phyloP scores from a whole-genome alignment of 64 coral and sea anemone genomes.

The Dendrophyllia cribrosa region DNA sequence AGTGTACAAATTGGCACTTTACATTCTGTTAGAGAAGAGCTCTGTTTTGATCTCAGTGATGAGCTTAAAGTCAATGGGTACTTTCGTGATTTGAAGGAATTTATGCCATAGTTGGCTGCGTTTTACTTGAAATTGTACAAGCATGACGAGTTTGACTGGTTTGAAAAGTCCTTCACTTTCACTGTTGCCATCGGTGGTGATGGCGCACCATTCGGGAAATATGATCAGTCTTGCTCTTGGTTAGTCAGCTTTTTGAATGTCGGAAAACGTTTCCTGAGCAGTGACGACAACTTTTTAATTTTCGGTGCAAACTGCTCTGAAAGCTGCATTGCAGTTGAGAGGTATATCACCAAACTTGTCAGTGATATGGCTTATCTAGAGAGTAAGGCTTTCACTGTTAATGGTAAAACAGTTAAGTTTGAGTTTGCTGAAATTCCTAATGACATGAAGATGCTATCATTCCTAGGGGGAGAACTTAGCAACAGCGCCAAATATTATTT shows the following conservation, averaged over 20 bases:
- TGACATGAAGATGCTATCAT: conserved; percentile 69
- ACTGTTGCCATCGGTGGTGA: conserved; percentile 39
- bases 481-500: conserved; percentile 64
- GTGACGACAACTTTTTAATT: conserved; percentile 53
- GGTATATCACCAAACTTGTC: conserved; percentile 44
- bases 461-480: conserved; percentile 47
- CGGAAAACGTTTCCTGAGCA: conserved; percentile 27
- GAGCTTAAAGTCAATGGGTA: conserved; percentile 69
- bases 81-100: conserved; percentile 74
- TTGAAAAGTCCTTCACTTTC: conserved; percentile 22
- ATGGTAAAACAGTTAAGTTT: conserved; percentile 14
- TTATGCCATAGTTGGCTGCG: conserved; percentile 64
- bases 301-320: conserved; percentile 60
- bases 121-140: conserved; percentile 76
- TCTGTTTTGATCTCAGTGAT: conserved; percentile 52
- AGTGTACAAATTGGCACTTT: conserved; percentile 71
- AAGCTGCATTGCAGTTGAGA: conserved; percentile 44
- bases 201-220: conserved; percentile 46
- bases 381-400: conserved; percentile 48
- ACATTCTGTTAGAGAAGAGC: conserved; percentile 64
- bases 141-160: conserved; percentile 54
- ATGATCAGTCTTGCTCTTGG: conserved; percentile 37
- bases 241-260: conserved; percentile 59
- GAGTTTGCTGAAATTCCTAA: conserved; percentile 55
- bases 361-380: conserved; percentile 47